Evolutionary conservation across 1,140 invertebrate genomes (phyloP).

Genomic region (Bombus picipes): DNA sequence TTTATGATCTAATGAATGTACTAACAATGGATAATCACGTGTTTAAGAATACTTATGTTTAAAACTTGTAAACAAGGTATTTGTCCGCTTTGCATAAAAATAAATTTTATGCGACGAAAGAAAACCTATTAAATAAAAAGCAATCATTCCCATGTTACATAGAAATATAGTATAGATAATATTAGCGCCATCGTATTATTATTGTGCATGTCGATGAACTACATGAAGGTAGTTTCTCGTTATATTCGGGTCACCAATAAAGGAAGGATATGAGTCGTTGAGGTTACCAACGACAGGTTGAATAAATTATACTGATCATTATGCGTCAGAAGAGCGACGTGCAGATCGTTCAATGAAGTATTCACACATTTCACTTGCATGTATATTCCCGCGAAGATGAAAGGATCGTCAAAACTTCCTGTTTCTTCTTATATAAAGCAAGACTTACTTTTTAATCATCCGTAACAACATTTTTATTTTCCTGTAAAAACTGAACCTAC

Average conservation of each 20-base stretch:
- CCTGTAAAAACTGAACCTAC: background rate
- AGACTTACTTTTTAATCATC: background rate
- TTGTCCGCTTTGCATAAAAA: too few species aligned
- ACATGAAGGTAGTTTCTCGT: conserved; percentile 10
- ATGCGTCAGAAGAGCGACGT: conserved; percentile 39
- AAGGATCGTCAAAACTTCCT: background rate
- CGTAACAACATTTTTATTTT: background rate
- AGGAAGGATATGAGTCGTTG: conserved; percentile 68
- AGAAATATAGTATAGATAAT: background rate
- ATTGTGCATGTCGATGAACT: conserved; percentile 35
- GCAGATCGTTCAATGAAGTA: conserved; percentile 41
- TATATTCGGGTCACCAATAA: conserved; percentile 63
- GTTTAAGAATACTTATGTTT: too few species aligned
- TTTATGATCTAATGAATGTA: too few species aligned
- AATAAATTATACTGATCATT: conserved; percentile 66
- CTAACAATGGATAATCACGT: too few species aligned
- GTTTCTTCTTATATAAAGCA: background rate
- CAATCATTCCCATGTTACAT: too few species aligned
- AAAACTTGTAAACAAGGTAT: too few species aligned
- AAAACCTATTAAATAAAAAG: too few species aligned
- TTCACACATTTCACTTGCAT: background rate
- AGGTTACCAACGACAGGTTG: conserved; percentile 61
- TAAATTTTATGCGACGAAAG: too few species aligned
- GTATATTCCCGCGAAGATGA: background rate
- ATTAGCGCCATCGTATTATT: background rate